Conservation (phyloP, 2,797 vertebrate genomes). For the Ctenopoma kingsleyae region DNA sequence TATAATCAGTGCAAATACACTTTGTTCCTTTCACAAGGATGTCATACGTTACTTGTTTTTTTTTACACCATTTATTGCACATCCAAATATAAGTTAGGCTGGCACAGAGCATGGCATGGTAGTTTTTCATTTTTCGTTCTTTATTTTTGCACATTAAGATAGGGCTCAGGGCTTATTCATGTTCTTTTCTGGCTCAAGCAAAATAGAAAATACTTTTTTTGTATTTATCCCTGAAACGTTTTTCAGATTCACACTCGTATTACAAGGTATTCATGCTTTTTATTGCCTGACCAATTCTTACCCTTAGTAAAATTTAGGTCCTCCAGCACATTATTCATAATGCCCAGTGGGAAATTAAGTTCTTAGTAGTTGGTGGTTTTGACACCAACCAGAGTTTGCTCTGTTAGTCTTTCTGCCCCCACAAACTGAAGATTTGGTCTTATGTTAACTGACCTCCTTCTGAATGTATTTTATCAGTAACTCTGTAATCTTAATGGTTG, state of each 20-base stretch:
- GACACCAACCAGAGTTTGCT: slow-evolving; percentile 25
- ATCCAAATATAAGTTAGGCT: slow-evolving; percentile 16
- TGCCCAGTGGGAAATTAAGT: slow-evolving; percentile 39
- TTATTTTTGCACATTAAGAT: neutral
- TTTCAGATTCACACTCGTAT: neutral
- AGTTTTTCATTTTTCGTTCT: neutral
- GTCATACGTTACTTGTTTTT: slow-evolving; percentile 1
- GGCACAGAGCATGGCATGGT: neutral
- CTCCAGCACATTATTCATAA: slow-evolving; percentile 32
- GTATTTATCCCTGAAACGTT: neutral
- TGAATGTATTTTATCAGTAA: slow-evolving; percentile 78
- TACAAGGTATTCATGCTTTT: neutral
- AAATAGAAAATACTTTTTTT: neutral
- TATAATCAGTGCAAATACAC: slow-evolving; percentile 6
- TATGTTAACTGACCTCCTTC: slow-evolving; percentile 59
- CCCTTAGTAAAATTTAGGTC: neutral
- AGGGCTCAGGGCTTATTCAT: slow-evolving; percentile 22
- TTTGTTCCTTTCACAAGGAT: slow-evolving; percentile 14
- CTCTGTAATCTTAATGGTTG: slow-evolving; percentile 71
- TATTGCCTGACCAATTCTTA: neutral
- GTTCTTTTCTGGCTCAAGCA: slow-evolving; percentile 4
- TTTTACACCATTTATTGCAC: slow-evolving; percentile 6
- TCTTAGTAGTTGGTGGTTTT: slow-evolving; percentile 27
- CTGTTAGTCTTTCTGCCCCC: slow-evolving; percentile 43
- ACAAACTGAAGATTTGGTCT: slow-evolving; percentile 50